Percentiles rank a stretch among this genome's conserved stretches.
phyloP scores from a whole-genome alignment of 2,797 vertebrate genomes.

The Dipus sagitta region DNA sequence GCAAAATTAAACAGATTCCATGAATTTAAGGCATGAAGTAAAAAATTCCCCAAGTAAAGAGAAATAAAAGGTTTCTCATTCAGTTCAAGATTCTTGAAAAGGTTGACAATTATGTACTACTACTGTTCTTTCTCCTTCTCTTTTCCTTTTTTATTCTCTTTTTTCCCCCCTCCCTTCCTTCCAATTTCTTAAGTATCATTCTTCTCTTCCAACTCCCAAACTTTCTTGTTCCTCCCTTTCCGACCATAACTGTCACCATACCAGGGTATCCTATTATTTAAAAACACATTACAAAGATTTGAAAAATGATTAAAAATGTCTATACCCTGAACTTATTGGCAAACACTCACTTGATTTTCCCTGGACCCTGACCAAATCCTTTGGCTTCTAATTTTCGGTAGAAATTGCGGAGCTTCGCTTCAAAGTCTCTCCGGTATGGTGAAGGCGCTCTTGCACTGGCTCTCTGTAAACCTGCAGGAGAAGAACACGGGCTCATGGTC shows the following conservation, averaged over 20 bases:
- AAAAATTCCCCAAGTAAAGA: neutral
- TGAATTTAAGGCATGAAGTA: slow-evolving; percentile 41
- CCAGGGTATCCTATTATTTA: neutral
- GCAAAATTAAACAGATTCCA: slow-evolving; percentile 36
- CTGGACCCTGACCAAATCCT: slow-evolving; percentile 98
- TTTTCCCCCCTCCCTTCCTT: neutral
- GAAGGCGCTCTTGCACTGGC: slow-evolving; percentile 95
- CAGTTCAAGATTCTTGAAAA: slow-evolving; percentile 6
- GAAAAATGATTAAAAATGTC: neutral
- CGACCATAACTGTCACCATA: neutral
- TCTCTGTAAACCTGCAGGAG: slow-evolving; percentile 91
- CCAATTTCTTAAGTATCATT: neutral
- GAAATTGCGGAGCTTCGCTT: slow-evolving; percentile 98
- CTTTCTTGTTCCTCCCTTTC: neutral
- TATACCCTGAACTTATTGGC: neutral
- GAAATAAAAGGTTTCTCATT: slow-evolving; percentile 1
- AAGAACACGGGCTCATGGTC: neutral
- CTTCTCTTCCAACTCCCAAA: slow-evolving; percentile 11
- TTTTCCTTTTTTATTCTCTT: neutral
- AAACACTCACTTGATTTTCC: slow-evolving; percentile 97
- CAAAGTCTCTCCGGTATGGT: slow-evolving; percentile 98
- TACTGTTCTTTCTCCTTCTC: neutral
- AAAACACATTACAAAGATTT: neutral
- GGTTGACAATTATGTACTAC: neutral
- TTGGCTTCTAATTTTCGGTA: slow-evolving; percentile 99